Base-by-base conservation (phyloP, 2,888 invertebrate genomes). In the Dryococelus australis region DNA sequence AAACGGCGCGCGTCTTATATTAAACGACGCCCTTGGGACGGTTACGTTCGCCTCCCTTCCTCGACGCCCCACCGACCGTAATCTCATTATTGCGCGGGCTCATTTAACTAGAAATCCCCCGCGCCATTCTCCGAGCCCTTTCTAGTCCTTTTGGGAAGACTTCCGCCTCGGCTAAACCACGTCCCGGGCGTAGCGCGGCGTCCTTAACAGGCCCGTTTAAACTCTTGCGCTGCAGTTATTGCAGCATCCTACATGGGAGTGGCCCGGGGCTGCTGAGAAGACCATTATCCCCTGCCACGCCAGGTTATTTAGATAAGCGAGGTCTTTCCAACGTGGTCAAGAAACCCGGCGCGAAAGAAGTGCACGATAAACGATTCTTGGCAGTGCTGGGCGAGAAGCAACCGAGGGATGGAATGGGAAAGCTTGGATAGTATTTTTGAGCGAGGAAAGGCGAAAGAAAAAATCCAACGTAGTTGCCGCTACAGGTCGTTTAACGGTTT, bases 71-170 rank as follows among this genome's bases (percentile, higher is more conserved):
- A n/a, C 65, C 24, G 28, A 12, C 20, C 16, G 35, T 83, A 43
- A 83, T 83, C 83, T 43, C 43, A 35, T 80, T 80, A 80, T 80
- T 80, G 80, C 80, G 20, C 16, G 43, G 83, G 9, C 83, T 43
- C 35, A 83, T 83, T 24, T 28, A 35, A 83, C 83, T 28, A 83
- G 35, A 83, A 83, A n/a, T n/a, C n/a, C 83, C 24, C 24, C 35
- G 10, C 9, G 28, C 28, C 24, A 8, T 27, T n/a, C 83, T 27
- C n/a, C 24, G 20, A 83, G 16, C 83, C 26, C 83, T 83, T 35
- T 24, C 83, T 35, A 24, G 10, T 24, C 65, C 20, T 20, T 5
- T 65, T 65, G 35, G 83, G 35, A 35, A 35, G 26, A 20, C 35
- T 83, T 0, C 43, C 28, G 83, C 83, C 35, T 47, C 47, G 0